Evolutionary conservation across 2,113 vertebrate species (phyloP), one percentile per base, ranked within the genome.

Genomic region (Hippoglossus stenolepis): DNA sequence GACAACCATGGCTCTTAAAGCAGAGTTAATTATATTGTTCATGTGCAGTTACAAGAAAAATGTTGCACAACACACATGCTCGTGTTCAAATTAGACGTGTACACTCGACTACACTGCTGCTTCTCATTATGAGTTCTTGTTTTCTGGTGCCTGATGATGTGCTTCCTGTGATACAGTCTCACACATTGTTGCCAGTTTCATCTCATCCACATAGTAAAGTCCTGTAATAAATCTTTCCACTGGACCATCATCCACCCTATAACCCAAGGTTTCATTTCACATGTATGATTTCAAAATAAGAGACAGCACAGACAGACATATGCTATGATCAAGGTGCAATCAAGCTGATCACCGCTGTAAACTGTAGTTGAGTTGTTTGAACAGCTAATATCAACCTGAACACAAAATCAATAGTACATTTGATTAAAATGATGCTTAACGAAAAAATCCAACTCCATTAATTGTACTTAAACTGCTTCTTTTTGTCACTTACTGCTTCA

Each of bases 401-500:
- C 4, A 51, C 21, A 80, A 71, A 66, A 75, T 60, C 8, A 5
- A 65, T 63, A 20, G 0, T 31, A 59, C 11, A 2, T 18, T 21
- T 65, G 47, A 61, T 26, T 13, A 18, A 31, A 70, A 18, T 40
- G 61, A n/a, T 23, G 60, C 20, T 5, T 6, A 17, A 40, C 10
- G 3, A 28, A 17, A 23, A 7, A 59, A 2, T 65, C 49, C 2
- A 17, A 2, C 17, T 7, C 5, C 20, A 67, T 69, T 56, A 64
- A 21, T 26, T 54, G 23, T 66, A 51, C 47, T 51, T 51, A 6
- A 51, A 51, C 47, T 5, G 23, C 17, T 24, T 26, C 45, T 45
- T 59, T 66, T 49, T 38, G 45, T 61, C 58, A 61, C n/a, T 67
- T 72, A 51, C 31, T 26, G 17, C 17, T 73, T 9, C 10, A 28